A percentile compares a stretch with the other conserved stretches of the same genome.
Conservation (phyloP, 2,113 vertebrate species). For the Myrmecobius fasciatus region DNA sequence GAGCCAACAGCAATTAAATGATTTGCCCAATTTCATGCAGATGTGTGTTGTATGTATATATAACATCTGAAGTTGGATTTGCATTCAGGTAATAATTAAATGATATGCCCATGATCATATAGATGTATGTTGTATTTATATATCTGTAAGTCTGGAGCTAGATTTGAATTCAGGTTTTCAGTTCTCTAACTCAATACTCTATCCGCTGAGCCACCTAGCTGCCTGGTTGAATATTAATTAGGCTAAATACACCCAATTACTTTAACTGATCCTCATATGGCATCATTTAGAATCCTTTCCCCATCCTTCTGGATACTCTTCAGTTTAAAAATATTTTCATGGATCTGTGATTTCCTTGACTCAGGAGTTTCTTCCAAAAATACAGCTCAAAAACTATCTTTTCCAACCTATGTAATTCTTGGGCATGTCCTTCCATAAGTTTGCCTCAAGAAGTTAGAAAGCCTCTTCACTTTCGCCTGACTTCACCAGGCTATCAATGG, state of each 20-base stretch:
- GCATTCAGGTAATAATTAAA: background rate
- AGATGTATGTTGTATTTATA: no score
- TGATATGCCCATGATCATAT: no score
- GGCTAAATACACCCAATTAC: background rate
- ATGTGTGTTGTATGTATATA: no score
- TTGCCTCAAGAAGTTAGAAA: background rate
- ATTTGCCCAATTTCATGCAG: no score
- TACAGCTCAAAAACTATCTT: background rate
- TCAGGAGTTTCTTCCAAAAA: background rate
- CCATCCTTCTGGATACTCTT: background rate
- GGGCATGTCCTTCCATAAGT: background rate
- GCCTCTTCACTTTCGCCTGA: background rate
- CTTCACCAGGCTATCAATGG: background rate
- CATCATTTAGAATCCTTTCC: background rate
- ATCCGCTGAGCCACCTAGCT: background rate
- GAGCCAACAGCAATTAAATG: no score
- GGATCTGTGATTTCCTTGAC: background rate
- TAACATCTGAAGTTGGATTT: no score
- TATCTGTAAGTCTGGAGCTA: no score
- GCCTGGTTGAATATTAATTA: background rate
- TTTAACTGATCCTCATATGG: background rate
- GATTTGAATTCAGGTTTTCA: background rate
- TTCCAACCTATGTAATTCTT: no score
- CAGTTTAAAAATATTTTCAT: background rate
- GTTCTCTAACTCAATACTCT: background rate